phyloP scores from a whole-genome alignment of 2,797 vertebrate species.

The Decapterus maruadsi region DNA sequence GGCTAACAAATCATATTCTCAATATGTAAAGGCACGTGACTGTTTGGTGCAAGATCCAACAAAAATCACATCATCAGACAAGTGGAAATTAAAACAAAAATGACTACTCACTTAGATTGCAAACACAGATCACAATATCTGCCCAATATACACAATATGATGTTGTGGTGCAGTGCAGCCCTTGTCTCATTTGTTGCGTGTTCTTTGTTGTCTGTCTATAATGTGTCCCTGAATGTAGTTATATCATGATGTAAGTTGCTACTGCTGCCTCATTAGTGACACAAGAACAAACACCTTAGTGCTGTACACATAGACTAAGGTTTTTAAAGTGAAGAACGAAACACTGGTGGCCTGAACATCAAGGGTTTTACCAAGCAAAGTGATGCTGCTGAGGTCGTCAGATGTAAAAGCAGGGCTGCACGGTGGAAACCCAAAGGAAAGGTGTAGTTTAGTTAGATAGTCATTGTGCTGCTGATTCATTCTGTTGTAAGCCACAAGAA shows the following conservation, averaged over 20 bases:
- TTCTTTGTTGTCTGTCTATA: neutral
- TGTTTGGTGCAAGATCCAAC: too few species aligned
- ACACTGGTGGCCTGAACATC: neutral
- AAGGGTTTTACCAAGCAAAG: neutral
- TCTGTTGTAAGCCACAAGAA: neutral
- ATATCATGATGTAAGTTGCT: conserved; percentile 3
- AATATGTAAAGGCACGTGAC: too few species aligned
- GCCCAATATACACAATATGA: too few species aligned
- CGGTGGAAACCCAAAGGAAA: neutral
- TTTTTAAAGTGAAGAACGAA: conserved; percentile 1
- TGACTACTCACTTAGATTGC: too few species aligned
- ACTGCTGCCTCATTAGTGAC: neutral
- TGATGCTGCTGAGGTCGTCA: neutral
- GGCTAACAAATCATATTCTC: too few species aligned
- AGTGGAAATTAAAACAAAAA: too few species aligned
- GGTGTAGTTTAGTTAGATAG: conserved; percentile 5
- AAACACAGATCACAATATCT: too few species aligned
- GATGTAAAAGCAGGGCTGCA: neutral
- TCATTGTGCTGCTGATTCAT: neutral
- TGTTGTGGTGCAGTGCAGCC: neutral
- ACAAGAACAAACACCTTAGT: conserved; percentile 4
- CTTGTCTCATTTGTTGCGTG: neutral
- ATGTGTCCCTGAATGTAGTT: neutral
- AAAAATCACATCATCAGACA: too few species aligned
- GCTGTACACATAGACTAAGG: neutral